A percentile compares a stretch with the other conserved stretches of the same genome.
Conservation (phyloP, 2,113 vertebrate species). For the Hyaena hyaena region DNA sequence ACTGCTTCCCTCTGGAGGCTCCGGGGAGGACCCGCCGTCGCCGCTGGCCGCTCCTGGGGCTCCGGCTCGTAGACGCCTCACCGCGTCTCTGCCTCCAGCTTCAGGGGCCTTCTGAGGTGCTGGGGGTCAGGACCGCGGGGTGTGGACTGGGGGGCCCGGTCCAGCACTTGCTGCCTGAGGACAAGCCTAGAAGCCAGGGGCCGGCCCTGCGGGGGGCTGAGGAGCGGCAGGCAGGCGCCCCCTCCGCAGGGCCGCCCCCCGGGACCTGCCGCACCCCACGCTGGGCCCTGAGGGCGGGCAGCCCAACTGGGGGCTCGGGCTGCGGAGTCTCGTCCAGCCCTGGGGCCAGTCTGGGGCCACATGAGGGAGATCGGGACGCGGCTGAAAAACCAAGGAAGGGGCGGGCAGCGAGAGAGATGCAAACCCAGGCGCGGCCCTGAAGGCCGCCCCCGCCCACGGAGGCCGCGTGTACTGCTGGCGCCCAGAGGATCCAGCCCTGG, state of each 20-base stretch:
- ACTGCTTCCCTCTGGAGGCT: background rate
- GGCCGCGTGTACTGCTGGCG: rapidly evolving
- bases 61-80: rapidly evolving
- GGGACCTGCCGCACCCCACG: rapidly evolving
- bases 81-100: background rate
- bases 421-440: background rate
- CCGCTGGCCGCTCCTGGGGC: background rate
- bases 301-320: background rate
- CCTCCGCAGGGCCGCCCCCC: rapidly evolving
- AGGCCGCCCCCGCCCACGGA: background rate
- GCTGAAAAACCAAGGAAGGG: background rate
- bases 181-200: background rate
- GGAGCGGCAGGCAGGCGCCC: rapidly evolving
- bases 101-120: background rate
- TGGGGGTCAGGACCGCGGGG: background rate
- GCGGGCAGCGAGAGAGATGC: background rate
- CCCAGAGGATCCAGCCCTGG: background rate
- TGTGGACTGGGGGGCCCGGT: rapidly evolving
- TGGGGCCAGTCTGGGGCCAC: rapidly evolving
- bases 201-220: background rate
- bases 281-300: background rate
- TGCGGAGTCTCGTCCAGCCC: background rate
- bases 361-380: rapidly evolving
- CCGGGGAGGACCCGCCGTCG: background rate
- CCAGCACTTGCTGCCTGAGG: too few relatives aligned